Conservation (phyloP, 2,113 vertebrate species). For the Labrus mixtus region DNA sequence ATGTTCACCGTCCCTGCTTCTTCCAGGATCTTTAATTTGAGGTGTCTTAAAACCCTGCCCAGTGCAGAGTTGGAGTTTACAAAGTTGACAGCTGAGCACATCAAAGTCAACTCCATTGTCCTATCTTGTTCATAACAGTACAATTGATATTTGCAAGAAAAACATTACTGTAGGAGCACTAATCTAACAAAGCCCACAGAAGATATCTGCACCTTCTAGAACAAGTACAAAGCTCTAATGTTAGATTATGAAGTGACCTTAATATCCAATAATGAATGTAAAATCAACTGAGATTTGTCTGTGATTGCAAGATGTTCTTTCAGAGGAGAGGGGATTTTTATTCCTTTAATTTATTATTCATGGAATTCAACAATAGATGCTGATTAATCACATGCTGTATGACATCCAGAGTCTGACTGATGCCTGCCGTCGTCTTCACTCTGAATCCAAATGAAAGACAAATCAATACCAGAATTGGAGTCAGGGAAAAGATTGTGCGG, state of each 20-base stretch:
- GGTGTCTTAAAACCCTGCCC: no score
- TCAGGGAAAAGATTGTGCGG: slow-evolving; percentile 52
- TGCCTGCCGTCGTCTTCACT: slow-evolving; percentile 45
- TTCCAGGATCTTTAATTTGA: no score
- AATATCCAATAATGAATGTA: neutral
- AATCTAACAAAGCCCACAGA: neutral
- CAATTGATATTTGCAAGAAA: no score
- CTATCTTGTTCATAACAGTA: no score
- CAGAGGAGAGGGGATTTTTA: no score
- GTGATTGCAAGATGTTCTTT: neutral
- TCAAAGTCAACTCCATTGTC: no score
- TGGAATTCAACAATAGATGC: slow-evolving; percentile 6
- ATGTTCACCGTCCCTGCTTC: no score
- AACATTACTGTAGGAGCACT: neutral
- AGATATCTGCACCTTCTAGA: no score
- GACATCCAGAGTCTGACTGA: slow-evolving; percentile 27
- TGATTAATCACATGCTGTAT: slow-evolving; percentile 41
- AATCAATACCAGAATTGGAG: slow-evolving; percentile 73
- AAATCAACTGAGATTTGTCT: neutral
- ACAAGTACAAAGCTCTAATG: neutral
- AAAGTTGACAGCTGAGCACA: no score
- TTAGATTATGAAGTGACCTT: neutral
- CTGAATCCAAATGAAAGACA: slow-evolving; percentile 67
- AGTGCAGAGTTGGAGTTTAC: no score
- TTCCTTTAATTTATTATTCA: slow-evolving; percentile 4